phyloP scores from a whole-genome alignment of 2,797 vertebrate species.

The Cynodonichthys magdalenae region DNA sequence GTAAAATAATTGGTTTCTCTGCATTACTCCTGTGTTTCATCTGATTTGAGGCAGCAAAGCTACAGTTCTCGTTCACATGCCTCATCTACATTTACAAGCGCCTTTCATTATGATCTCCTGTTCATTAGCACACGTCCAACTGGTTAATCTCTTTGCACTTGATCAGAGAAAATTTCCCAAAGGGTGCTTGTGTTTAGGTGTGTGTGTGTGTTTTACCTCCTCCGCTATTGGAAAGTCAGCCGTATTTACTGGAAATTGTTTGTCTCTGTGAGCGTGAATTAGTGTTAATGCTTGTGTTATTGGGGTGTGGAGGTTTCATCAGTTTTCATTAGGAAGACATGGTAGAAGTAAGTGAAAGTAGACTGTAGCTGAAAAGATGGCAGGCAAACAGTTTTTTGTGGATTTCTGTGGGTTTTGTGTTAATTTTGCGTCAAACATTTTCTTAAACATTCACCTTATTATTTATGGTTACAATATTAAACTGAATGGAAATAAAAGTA shows the following conservation, averaged over 20 bases:
- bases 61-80: conserved; percentile 57
- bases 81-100: conserved; percentile 71
- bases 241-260: conserved; percentile 63
- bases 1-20: conserved; percentile 53
- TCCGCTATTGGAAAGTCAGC: conserved; percentile 44
- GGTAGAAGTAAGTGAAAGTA: conserved; percentile 19
- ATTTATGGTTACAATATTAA: conserved; percentile 10
- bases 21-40: conserved; percentile 52
- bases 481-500: conserved; percentile 7
- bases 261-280: conserved; percentile 62
- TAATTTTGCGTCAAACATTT: neutral
- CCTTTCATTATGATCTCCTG: conserved; percentile 69
- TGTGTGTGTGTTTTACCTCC: conserved; percentile 13
- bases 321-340: conserved; percentile 62
- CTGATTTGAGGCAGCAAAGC: conserved; percentile 38
- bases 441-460: neutral
- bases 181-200: conserved; percentile 22
- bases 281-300: conserved; percentile 66
- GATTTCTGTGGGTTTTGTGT: neutral
- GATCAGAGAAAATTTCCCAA: conserved; percentile 74
- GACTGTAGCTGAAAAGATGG: neutral
- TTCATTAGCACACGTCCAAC: conserved; percentile 72
- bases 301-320: conserved; percentile 68
- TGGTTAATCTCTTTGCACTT: conserved; percentile 74
- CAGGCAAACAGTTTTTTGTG: neutral